Evolutionary conservation across 2,797 vertebrate genomes (phyloP), one percentile per base, ranked within the genome.

Genomic region (Gila robusta): DNA sequence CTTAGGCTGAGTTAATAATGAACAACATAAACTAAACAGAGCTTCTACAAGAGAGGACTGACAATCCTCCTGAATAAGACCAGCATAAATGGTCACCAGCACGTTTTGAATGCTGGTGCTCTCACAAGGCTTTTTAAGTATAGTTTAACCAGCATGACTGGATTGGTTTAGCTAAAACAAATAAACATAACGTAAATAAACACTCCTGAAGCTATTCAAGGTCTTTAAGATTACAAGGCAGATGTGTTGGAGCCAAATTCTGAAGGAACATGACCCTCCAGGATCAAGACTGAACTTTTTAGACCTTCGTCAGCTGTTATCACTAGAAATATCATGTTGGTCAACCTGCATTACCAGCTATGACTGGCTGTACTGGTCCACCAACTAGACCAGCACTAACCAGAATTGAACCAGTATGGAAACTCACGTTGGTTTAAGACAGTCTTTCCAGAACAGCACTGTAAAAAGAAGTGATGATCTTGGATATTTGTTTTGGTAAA

Each of bases 11-110:
- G 35, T 80, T 76, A 80, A 83, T 82, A 87, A 84, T 52, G 41
- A 73, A 86, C 44, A 80, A 44, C 28, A 87, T 26, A 14, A 37
- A 72, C 39, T 32, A 72, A 87, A 80, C 47, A 10, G 21, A 72
- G 59, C 19, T 81, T n/a, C 32, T 12, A n/a, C 35, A 71, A 73
- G n/a, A 47, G 56, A 26, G 4, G 26, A 69, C 49, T 71, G 44
- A 69, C 49, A 69, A 23, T 11, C 19, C 26, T 5, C 3, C 21
- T 37, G 49, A 14, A 77, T 56, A 73, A 44, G 39, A 12, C 37
- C 70, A 44, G 39, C n/a, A 72, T 47, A 72, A n/a, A 47, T 8
- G n/a, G 70, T 17, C 41, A 47, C 70, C 41, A 44, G 11, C 6
- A 12, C 4, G 1, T 39, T 70, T 39, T 39, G 7, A 73, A 41